phyloP scores from a whole-genome alignment of 30 jellyfish, hydroid and myxozoan genomes.

The Aurelia aurita region DNA sequence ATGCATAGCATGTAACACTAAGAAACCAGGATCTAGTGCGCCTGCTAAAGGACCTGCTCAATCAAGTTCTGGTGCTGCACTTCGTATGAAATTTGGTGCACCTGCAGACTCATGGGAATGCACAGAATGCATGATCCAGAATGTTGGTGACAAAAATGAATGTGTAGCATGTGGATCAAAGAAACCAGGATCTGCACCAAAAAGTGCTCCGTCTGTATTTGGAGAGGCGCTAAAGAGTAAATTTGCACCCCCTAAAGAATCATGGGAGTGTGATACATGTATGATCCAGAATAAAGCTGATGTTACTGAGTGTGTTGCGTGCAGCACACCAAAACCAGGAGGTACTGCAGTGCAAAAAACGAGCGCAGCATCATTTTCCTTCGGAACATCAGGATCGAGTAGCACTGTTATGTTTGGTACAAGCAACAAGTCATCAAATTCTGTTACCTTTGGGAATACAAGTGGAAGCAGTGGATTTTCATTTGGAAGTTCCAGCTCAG shows the following conservation, averaged over 20 bases:
- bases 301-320: slow-evolving; percentile 64
- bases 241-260: slow-evolving; percentile 24
- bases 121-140: slow-evolving; percentile 64
- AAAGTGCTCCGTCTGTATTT: background rate
- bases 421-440: background rate
- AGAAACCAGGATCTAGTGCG: slow-evolving; percentile 29
- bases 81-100: slow-evolving; percentile 41
- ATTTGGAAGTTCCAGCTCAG: slow-evolving; percentile 24
- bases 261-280: slow-evolving; percentile 86
- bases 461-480: slow-evolving; percentile 6
- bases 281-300: slow-evolving; percentile 44
- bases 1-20: slow-evolving; percentile 75
- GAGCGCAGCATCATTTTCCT: background rate
- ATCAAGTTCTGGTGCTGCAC: background rate
- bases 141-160: slow-evolving; percentile 29
- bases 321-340: slow-evolving; percentile 59
- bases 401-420: slow-evolving; percentile 5
- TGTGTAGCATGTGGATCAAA: slow-evolving; percentile 80
- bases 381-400: slow-evolving; percentile 14
- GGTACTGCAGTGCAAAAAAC: slow-evolving; percentile 37
- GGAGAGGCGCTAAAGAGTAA: background rate
- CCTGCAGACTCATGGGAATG: slow-evolving; percentile 84
- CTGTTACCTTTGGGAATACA: background rate
- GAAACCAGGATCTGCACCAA: slow-evolving; percentile 26
- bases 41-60: background rate